phyloP scores from a whole-genome alignment of 2,113 vertebrate genomes.

The Dendropsophus ebraccatus region DNA sequence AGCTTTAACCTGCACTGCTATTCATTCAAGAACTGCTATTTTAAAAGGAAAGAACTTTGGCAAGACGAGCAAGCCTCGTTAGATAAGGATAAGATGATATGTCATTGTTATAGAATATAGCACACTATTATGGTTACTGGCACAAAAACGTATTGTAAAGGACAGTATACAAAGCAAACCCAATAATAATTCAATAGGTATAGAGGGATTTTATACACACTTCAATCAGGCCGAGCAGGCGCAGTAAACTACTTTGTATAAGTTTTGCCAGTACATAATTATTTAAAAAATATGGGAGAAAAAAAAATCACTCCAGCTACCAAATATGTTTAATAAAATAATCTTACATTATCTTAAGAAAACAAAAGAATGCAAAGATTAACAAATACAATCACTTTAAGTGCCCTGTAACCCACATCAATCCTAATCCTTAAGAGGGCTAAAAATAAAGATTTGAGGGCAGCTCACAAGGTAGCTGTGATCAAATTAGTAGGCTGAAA shows the following conservation, averaged over 20 bases:
- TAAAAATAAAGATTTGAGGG: conserved; percentile 99
- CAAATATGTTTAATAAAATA: neutral
- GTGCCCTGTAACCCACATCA: conserved; percentile 98
- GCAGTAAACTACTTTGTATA: neutral
- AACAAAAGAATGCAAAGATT: conserved; percentile 76
- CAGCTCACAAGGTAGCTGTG: conserved; percentile 94
- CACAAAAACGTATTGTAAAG: too few species aligned
- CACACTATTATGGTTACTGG: too few species aligned
- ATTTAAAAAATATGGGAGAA: too few species aligned
- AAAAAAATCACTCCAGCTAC: neutral
- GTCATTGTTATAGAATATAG: too few species aligned
- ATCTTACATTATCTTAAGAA: neutral
- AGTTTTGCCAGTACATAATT: neutral
- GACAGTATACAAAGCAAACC: neutral
- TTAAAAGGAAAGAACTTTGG: neutral
- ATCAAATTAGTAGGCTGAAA: conserved; percentile 92
- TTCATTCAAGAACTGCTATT: neutral
- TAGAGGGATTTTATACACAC: neutral
- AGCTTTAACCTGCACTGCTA: neutral
- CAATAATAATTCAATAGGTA: neutral
- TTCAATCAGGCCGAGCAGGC: neutral
- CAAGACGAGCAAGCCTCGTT: neutral
- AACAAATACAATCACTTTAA: conserved; percentile 99
- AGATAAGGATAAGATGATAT: too few species aligned
- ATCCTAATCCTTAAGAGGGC: conserved; percentile 99